Conservation (phyloP, 2,888 invertebrate genomes). For the Myopa tessellatipennis region DNA sequence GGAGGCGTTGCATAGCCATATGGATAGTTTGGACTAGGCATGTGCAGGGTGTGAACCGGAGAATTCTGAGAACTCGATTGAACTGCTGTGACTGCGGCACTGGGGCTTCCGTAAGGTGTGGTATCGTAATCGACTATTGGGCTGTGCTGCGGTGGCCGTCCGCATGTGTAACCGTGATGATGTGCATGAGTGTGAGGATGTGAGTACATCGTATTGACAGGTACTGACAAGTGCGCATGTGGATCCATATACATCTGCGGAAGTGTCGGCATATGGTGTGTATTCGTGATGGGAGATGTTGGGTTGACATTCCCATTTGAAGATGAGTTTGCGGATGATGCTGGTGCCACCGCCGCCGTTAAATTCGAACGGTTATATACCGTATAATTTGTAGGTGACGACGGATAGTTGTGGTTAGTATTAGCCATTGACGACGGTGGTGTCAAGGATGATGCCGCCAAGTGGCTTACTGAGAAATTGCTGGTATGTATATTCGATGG, state of each 20-base stretch:
- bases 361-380: constrained; percentile 66
- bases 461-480: constrained; percentile 69
- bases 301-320: constrained; percentile 35
- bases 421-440: constrained; percentile 37
- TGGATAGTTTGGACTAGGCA: constrained; percentile 78
- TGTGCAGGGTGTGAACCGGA: constrained; percentile 71
- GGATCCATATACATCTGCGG: constrained; percentile 69
- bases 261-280: constrained; percentile 34
- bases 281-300: constrained; percentile 44
- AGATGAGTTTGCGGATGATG: constrained; percentile 58
- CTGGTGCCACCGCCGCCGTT: constrained; percentile 64
- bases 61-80: constrained; percentile 50
- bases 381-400: constrained; percentile 45
- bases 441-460: constrained; percentile 61
- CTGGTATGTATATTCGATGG: constrained; percentile 54
- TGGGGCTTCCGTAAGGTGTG: constrained; percentile 50
- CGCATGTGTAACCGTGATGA: constrained; percentile 46
- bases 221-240: constrained; percentile 62
- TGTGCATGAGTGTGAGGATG: constrained; percentile 39
- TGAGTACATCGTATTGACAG: constrained; percentile 69
- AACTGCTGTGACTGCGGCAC: constrained; percentile 65
- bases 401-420: constrained; percentile 46
- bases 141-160: constrained; percentile 55
- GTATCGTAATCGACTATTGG: constrained; percentile 47
- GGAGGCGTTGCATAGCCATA: constrained; percentile 62